A percentile compares a stretch with the other conserved stretches of the same genome.
These are phyloP conservation scores for Drosophila arawakana DNA, from an alignment of 1,140 invertebrate species.

Conservation along the genomic window DNA sequence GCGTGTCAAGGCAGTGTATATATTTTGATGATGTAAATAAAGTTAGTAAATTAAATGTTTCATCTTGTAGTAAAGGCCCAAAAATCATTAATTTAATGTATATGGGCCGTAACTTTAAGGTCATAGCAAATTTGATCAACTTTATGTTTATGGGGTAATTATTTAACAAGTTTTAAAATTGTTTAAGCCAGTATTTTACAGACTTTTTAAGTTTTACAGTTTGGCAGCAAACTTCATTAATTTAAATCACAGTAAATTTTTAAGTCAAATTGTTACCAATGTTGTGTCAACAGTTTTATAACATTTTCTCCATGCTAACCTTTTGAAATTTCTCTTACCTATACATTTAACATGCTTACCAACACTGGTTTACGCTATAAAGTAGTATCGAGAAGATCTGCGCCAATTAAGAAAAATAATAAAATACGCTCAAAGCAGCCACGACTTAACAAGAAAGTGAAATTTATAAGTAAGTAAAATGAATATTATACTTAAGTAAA, in stretches of 20 bases:
- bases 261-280: slow-evolving; percentile 3
- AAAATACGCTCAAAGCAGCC: slow-evolving; percentile 88
- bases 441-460: slow-evolving; percentile 93
- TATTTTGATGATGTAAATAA: slow-evolving; percentile 6
- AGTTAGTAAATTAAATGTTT: slow-evolving; percentile 21
- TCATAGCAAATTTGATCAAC: background rate
- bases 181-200: background rate
- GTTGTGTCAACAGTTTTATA: slow-evolving; percentile 1
- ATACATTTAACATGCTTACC: slow-evolving; percentile 43
- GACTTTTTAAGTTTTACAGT: background rate
- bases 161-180: background rate
- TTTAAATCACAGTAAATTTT: background rate
- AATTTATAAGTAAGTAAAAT: slow-evolving; percentile 93
- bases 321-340: slow-evolving; percentile 26
- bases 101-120: slow-evolving; percentile 11
- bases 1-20: slow-evolving; percentile 11
- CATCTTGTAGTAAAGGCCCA: background rate
- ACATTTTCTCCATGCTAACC: slow-evolving; percentile 19
- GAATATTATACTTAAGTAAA: background rate
- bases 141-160: slow-evolving; percentile 2
- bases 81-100: slow-evolving; percentile 20
- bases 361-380: slow-evolving; percentile 25
- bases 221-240: background rate
- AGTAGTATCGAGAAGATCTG: slow-evolving; percentile 86
- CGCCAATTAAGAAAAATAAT: slow-evolving; percentile 91